phyloP scores from a whole-genome alignment of 2,888 invertebrate species.

The Amiota communis region DNA sequence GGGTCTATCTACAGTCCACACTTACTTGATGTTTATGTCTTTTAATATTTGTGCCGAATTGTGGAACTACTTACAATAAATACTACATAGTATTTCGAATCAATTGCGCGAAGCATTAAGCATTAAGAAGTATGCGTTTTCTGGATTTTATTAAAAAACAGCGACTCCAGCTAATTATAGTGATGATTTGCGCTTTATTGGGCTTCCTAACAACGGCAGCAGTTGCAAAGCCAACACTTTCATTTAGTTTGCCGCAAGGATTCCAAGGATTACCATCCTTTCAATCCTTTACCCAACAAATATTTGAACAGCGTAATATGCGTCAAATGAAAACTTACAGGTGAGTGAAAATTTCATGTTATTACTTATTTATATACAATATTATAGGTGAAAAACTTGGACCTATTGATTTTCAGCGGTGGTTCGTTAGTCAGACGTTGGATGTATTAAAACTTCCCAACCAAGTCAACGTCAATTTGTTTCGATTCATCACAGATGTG shows the following conservation, averaged over 20 bases:
- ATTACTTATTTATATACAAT: slow-evolving; percentile 33
- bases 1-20: too few relatives aligned
- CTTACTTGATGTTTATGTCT: too few relatives aligned
- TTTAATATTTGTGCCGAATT: too few relatives aligned
- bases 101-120: too few relatives aligned
- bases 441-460: too few relatives aligned
- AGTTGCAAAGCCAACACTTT: slow-evolving; percentile 71
- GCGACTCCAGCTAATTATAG: slow-evolving; percentile 59
- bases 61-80: too few relatives aligned
- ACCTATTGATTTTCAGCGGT: too few relatives aligned
- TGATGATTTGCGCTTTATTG: slow-evolving; percentile 63
- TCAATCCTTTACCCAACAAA: slow-evolving; percentile 71
- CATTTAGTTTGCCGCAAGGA: slow-evolving; percentile 68
- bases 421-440: too few relatives aligned
- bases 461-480: too few relatives aligned
- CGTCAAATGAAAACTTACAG: slow-evolving; percentile 73
- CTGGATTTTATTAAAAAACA: slow-evolving; percentile 48
- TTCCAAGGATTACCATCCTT: slow-evolving; percentile 70
- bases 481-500: too few relatives aligned
- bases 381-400: too few relatives aligned
- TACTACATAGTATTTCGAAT: too few relatives aligned
- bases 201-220: slow-evolving; percentile 67
- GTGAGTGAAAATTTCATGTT: slow-evolving; percentile 57
- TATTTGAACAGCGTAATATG: slow-evolving; percentile 70
- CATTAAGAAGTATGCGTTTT: slow-evolving; percentile 40